Evolutionary conservation across 2,888 invertebrate species (phyloP), one percentile per base, ranked within the genome.

Genomic region (Euplagia quadripunctaria): DNA sequence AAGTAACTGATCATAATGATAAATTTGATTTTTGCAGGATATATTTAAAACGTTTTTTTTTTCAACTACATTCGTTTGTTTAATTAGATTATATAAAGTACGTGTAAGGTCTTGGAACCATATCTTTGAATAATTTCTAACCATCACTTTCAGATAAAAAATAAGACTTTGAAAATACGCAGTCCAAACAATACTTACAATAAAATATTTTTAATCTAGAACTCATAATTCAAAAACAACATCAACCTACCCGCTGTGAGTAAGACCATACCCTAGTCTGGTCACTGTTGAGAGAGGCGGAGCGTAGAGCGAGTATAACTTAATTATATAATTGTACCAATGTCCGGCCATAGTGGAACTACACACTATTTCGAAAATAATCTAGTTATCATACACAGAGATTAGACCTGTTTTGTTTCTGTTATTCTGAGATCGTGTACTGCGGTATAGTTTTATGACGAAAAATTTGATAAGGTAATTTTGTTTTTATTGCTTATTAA

Each of bases 301-400:
- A 82, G 86, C 85, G 85, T 79, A 67, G 76, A 82, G 85, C 85
- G 86, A 73, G 80, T 86, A 82, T 87, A 88, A 89, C 89, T 88
- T 85, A 87, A 89, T 90, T 89, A 89, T 86, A 87, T 87, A 88
- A 87, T 85, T 86, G 82, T 83, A 84, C 78, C 83, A 75, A 79
- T 85, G 85, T 84, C 85, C 87, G 74, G 80, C 70, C 68, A 72
- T 70, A 68, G 73, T 71, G 74, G 71, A 42, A 64, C 77, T 74
- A 75, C 77, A 75, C 72, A 76, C 74, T 70, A 72, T 70, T 77
- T 86, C 83, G 61, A 73, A 73, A 67, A 77, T 79, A 76, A 82
- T 76, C 75, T 70, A 67, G 75, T 79, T 79, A 76, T 77, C 76
- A 69, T 79, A 75, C 70, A 72, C 58, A 58, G 64, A 70, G 46